Evolutionary conservation across 2,113 vertebrate genomes (phyloP).

Genomic region (Neofelis nebulosa): DNA sequence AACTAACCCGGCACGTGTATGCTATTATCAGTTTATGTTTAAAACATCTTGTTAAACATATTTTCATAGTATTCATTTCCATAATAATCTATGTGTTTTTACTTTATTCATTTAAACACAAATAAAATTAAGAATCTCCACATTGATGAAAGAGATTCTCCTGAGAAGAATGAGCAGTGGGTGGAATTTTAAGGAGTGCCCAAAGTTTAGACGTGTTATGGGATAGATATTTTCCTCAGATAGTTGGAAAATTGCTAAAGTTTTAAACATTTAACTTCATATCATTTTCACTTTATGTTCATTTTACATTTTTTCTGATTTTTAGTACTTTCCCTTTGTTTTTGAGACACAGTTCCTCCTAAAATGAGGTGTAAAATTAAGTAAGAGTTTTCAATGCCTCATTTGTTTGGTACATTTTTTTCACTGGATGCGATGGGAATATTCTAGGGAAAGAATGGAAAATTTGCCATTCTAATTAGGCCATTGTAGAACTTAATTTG

Average conservation of each 20-base stretch:
- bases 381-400: slow-evolving; percentile 18
- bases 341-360: neutral
- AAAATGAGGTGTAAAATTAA: slow-evolving; percentile 17
- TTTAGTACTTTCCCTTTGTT: slow-evolving; percentile 20
- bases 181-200: neutral
- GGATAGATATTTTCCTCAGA: neutral
- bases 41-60: neutral
- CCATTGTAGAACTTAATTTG: slow-evolving; percentile 63
- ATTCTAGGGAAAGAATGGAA: slow-evolving; percentile 57
- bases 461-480: slow-evolving; percentile 63
- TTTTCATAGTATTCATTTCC: neutral
- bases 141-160: neutral
- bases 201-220: neutral
- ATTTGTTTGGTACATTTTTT: slow-evolving; percentile 50
- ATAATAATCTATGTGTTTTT: neutral
- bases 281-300: neutral
- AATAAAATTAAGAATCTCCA: neutral
- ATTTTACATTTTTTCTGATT: neutral
- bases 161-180: neutral
- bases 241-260: neutral
- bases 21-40: neutral
- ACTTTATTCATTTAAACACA: neutral
- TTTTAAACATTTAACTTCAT: neutral
- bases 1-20: neutral
- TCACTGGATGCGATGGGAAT: slow-evolving; percentile 12